These are phyloP conservation scores for Irena cyanogastra DNA, from an alignment of 2,113 vertebrate species.

Conservation along the genomic window DNA sequence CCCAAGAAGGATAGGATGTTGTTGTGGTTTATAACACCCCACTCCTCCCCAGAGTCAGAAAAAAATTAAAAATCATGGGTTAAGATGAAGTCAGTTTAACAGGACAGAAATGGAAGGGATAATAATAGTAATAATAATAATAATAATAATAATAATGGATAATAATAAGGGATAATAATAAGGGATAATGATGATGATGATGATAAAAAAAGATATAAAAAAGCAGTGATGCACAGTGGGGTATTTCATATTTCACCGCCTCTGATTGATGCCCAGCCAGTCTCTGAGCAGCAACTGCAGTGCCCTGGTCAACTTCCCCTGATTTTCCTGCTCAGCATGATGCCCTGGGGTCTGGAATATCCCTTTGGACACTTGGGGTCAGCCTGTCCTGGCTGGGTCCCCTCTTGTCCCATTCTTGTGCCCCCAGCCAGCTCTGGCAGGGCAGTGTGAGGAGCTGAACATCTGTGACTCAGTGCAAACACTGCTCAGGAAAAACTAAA, in stretches of 20 bases:
- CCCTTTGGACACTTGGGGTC: background rate
- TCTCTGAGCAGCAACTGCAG: fast-evolving
- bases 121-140: too few species aligned
- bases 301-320: fast-evolving
- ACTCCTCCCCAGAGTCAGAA: fast-evolving
- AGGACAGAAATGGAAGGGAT: background rate
- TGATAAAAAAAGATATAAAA: background rate
- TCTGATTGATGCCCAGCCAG: background rate
- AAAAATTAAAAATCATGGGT: background rate
- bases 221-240: background rate
- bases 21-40: background rate
- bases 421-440: background rate
- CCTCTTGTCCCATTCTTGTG: background rate
- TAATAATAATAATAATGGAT: too few species aligned
- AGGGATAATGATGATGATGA: too few species aligned
- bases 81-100: background rate
- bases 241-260: background rate
- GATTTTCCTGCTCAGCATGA: background rate
- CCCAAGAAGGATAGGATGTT: background rate
- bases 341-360: background rate
- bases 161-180: background rate
- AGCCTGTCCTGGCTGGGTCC: background rate
- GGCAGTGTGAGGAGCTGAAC: background rate
- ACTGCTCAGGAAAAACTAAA: background rate
- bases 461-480: background rate